Evolutionary conservation across 1,140 invertebrate species (phyloP), one percentile per base, ranked within the genome.

Genomic region (Varroa destructor): DNA sequence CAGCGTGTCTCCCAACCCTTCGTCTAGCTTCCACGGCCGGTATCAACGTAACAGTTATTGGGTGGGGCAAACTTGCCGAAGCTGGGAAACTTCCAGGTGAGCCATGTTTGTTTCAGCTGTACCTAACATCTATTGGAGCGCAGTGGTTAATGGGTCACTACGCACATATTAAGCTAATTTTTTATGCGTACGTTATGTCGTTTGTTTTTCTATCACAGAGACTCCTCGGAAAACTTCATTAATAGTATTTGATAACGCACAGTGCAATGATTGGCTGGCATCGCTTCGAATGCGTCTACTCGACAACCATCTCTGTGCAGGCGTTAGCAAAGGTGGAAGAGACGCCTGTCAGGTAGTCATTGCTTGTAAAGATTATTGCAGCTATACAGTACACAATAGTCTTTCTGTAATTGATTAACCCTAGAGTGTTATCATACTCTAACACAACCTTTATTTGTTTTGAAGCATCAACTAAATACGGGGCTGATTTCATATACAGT

Each of bases 11-110:
- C 2, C 61, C 61, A 12, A 67, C 61, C 12, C 46, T 67, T 12
- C 61, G 61, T 40, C 46, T 67, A 40, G 61, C 61, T 4, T 67
- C 61, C 46, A 67, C 61, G 42, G 84, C 87, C 0, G 90, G 90
- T 2, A 85, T 88, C 76, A 88, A 86, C 77, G 91, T 88, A 10
- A 93, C 90, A 0, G 90, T 93, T 0, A 89, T 89, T 0, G 91
- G 91, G 25, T 93, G 90, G 90, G 91, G 90, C 64, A 72, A 71
- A 37, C 58, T 73, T 1, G 64, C 55, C 36, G 72, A 73, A 55
- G 70, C 36, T n/a, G 57, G 51, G 37, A 67, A 67, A 67, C 14
- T 67, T 14, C 61, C 61, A 36, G 61, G 61, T 67, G 8, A 67
- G 37, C 14, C 40, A 12, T 46, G 2, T 58, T 3, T 40, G 6